Evolutionary conservation across 2,888 invertebrate species (phyloP).

Genomic region (Acrocera orbiculus): DNA sequence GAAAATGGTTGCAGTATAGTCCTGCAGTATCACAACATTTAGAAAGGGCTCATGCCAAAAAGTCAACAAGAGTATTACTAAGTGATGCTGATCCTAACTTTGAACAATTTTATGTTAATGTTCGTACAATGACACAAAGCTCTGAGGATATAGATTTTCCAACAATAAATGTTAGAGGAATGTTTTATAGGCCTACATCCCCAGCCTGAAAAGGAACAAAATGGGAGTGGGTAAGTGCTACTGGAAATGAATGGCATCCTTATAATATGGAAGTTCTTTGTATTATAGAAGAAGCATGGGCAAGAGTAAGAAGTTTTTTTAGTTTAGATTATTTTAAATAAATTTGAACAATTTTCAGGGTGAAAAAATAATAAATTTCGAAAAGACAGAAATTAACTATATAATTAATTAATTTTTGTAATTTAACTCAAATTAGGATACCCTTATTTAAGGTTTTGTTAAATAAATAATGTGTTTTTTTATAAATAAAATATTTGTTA

Average conservation of each 20-base stretch:
- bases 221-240: constrained; percentile 76
- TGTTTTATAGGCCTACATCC: constrained; percentile 62
- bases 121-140: constrained; percentile 42
- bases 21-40: constrained; percentile 71
- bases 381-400: constrained; percentile 49
- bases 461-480: no score
- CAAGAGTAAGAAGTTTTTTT: constrained; percentile 35
- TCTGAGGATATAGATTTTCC: constrained; percentile 23
- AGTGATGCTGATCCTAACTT: constrained; percentile 72
- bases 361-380: constrained; percentile 52
- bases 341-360: constrained; percentile 32
- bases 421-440: constrained; percentile 54
- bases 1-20: constrained; percentile 68
- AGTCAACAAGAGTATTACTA: constrained; percentile 64
- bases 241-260: constrained; percentile 49
- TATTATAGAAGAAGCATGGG: constrained; percentile 67
- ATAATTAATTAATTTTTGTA: constrained; percentile 58
- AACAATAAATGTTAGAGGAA: constrained; percentile 38
- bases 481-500: no score
- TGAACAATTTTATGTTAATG: constrained; percentile 59
- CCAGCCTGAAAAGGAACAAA: constrained; percentile 73
- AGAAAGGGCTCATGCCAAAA: constrained; percentile 68
- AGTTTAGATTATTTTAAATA: constrained; percentile 1
- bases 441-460: no score
- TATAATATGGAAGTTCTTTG: constrained; percentile 70